Conservation (phyloP, 2,888 invertebrate genomes). For the Halictus ligatus region DNA sequence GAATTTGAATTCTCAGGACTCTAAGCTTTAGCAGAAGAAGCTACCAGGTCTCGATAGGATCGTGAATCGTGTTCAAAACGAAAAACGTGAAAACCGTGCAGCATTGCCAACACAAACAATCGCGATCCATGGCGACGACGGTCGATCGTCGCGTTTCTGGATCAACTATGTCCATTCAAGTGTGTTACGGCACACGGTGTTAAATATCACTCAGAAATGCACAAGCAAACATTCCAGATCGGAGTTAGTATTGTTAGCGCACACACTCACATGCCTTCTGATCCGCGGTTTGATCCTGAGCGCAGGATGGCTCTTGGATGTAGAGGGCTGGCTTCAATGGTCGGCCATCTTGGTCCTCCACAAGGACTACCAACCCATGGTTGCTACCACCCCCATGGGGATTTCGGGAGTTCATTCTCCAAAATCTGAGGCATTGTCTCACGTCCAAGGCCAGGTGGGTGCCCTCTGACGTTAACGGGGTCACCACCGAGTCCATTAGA, state of each 20-base stretch:
- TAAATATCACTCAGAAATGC: constrained; percentile 63
- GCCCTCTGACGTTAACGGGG: constrained; percentile 76
- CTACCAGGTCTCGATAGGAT: not conserved
- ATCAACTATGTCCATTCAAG: not conserved
- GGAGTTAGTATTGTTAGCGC: constrained; percentile 83
- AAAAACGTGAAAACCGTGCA: constrained; percentile 14
- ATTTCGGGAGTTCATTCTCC: constrained; percentile 73
- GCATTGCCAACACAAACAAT: not conserved
- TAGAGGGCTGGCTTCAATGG: constrained; percentile 85
- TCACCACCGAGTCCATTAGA: constrained; percentile 81
- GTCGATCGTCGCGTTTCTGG: not conserved
- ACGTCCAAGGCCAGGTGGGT: constrained; percentile 80
- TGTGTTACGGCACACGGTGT: constrained; percentile 70
- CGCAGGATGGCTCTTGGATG: constrained; percentile 83
- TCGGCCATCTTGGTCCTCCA: constrained; percentile 87
- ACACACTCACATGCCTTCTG: constrained; percentile 85
- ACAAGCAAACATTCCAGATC: constrained; percentile 49
- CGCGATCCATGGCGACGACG: not conserved
- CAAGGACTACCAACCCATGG: constrained; percentile 86
- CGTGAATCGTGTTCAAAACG: not conserved
- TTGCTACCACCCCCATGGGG: constrained; percentile 76
- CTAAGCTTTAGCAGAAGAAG: not conserved
- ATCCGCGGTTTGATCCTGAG: constrained; percentile 74
- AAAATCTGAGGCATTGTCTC: constrained; percentile 78
- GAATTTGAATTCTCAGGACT: not conserved